Conservation (phyloP, 1,140 invertebrate species). For the Andricus grossulariae region DNA sequence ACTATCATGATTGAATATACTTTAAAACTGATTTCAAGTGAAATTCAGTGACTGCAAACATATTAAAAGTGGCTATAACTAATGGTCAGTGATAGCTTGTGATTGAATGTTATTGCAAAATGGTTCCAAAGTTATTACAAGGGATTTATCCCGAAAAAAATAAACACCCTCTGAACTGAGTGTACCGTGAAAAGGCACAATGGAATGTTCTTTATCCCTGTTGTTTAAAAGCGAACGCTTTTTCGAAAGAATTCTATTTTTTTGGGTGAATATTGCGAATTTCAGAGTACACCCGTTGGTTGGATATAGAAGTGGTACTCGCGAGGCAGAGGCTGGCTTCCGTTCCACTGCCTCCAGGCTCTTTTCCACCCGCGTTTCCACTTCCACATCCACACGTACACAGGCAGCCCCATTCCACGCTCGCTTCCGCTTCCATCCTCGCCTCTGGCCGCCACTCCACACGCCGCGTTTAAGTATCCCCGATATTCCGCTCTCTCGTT, state of each 20-base stretch:
- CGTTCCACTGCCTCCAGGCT: constrained; percentile 57
- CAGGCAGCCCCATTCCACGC: constrained; percentile 47
- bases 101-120: no score
- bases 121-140: no score
- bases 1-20: no score
- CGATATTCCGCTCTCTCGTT: constrained; percentile 49
- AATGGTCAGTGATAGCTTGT: no score
- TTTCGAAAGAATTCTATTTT: background rate
- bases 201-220: background rate
- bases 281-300: constrained; percentile 57
- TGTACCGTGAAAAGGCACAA: background rate
- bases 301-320: constrained; percentile 55
- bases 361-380: constrained; percentile 55
- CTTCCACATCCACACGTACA: constrained; percentile 49
- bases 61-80: no score
- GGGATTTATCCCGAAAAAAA: no score
- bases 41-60: no score
- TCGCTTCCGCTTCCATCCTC: constrained; percentile 53
- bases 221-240: background rate
- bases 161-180: no score
- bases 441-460: constrained; percentile 60
- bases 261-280: background rate
- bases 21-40: no score
- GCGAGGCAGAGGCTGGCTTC: constrained; percentile 61
- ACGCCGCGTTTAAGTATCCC: constrained; percentile 64